Evolutionary conservation across 2,888 invertebrate genomes (phyloP).

Genomic region (Heliconius charithonia): DNA sequence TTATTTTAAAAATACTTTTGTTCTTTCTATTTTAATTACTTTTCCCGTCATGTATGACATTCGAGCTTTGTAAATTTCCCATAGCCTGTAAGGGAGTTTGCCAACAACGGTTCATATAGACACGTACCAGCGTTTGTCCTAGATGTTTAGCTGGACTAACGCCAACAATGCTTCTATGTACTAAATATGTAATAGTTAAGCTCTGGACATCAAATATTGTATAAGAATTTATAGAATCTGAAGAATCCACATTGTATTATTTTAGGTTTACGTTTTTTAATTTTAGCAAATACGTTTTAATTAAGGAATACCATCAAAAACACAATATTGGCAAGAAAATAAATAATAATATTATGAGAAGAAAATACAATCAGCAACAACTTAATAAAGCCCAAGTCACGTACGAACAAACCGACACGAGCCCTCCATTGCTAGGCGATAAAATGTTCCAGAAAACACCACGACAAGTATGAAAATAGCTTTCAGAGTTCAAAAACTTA

Average conservation of each 20-base stretch:
- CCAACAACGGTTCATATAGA: conserved; percentile 76
- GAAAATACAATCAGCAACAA: conserved; percentile 42
- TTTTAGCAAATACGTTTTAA: background rate
- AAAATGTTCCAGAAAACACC: conserved; percentile 51
- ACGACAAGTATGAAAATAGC: conserved; percentile 55
- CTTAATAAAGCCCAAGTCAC: conserved; percentile 51
- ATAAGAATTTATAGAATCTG: background rate
- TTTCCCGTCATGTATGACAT: background rate
- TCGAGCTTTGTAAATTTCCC: conserved; percentile 57
- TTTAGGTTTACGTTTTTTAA: background rate
- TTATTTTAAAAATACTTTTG: background rate
- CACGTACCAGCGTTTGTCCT: conserved; percentile 70
- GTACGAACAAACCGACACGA: conserved; percentile 50
- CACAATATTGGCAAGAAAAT: conserved; percentile 1
- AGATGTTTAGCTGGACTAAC: conserved; percentile 69
- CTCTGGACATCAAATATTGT: background rate
- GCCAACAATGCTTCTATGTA: conserved; percentile 62
- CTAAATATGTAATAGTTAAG: conserved; percentile 27
- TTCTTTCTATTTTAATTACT: background rate
- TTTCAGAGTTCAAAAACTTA: conserved; percentile 52
- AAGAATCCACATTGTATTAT: background rate
- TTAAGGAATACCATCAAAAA: background rate
- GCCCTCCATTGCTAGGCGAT: conserved; percentile 51
- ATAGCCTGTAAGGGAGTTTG: conserved; percentile 72
- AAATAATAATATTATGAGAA: conserved; percentile 18